Evolutionary conservation across 2,888 invertebrate species (phyloP), one percentile per base, ranked within the genome.

Genomic region (Eumerus sabulonum): DNA sequence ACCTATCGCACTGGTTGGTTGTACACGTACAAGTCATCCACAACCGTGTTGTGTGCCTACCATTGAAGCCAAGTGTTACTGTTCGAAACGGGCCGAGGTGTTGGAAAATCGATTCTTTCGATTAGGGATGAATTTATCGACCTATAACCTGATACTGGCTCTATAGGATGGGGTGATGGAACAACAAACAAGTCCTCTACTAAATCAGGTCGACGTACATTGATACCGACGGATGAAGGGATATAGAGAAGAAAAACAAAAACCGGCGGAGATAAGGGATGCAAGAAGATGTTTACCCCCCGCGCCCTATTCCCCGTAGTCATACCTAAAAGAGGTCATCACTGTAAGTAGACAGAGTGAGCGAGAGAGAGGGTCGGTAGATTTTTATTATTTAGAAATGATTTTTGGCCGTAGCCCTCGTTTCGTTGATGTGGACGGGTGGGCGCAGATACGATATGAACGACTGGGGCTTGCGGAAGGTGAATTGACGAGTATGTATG

Each of bases 21-120:
- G 60, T 11, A 1, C 11, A n/a, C n/a, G 19, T 70, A 48, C 53
- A 40, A 44, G 63, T 63, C 42, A 56, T 50, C 50, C 35, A 50
- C 27, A 40, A 7, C 27, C 3, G 7, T 27, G 27, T 27, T 7
- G 27, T 7, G 27, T 27, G 3, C 27, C 27, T 27, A 27, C 27
- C 27, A 7, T 27, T 27, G 7, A 27, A 27, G 27, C 27, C 27
- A 27, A 27, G 27, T 27, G 7, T 7, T 40, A 9, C 64, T 45
- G 17, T 27, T n/a, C 51, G 19, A 9, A 17, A 40, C 16, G 2
- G 12, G 63, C 9, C 11, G 64, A 72, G 72, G 72, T 72, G 72
- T 72, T 72, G 72, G 72, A 59, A 64, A 72, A 72, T 72, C 72
- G 72, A 72, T 72, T 72, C 51, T 53, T 57, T 64, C 64, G 72